Evolutionary conservation across 2,797 vertebrate species (phyloP), one percentile per base, ranked within the genome.

Genomic region (Thripadectes ignobilis): DNA sequence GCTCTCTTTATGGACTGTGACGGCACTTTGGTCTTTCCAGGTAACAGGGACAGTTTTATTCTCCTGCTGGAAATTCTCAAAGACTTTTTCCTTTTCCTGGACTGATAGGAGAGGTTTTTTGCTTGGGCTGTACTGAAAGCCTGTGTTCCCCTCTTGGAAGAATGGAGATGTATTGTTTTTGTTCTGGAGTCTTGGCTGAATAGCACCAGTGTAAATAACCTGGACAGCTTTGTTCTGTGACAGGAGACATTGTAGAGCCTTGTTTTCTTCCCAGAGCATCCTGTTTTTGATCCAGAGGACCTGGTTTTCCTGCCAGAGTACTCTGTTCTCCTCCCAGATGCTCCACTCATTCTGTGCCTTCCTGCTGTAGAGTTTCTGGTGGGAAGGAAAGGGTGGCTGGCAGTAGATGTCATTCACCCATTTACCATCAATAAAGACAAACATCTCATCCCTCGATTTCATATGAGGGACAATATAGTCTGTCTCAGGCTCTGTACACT

Each of bases 251-350:
- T 96, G 96, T 7, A 98, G 84, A 29, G 97, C 69, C 49, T 91
- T 96, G 74, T 97, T 98, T 96, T 98, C 97, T 77, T 97, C 89
- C 83, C 93, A 93, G 14, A 98, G 97, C 55, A 87, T 69, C 49
- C 81, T 94, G 83, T 74, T 98, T 91, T 98, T 95, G 3, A 95
- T 63, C 6, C 58, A 48, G 16, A 98, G 97, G 7, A 81, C 41
- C 18, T 82, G 71, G 76, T 97, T 98, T 95, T 98, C 97, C 30
- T 97, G 92, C 29, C 97, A 85, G 62, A 98, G 96, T 1, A 72
- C 67, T 93, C 87, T 93, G 67, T 97, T 98, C 92, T 98, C 97
- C 43, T 98, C 97, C 95, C 95, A 97, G 69, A 97, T 80, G 71
- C 90, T 88, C 92, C 88, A 93, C 20, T 97, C 97, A 11, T 77